Evolutionary conservation across 2,797 vertebrate species (phyloP), one percentile per base, ranked within the genome.

Genomic region (Numenius phaeopus): DNA sequence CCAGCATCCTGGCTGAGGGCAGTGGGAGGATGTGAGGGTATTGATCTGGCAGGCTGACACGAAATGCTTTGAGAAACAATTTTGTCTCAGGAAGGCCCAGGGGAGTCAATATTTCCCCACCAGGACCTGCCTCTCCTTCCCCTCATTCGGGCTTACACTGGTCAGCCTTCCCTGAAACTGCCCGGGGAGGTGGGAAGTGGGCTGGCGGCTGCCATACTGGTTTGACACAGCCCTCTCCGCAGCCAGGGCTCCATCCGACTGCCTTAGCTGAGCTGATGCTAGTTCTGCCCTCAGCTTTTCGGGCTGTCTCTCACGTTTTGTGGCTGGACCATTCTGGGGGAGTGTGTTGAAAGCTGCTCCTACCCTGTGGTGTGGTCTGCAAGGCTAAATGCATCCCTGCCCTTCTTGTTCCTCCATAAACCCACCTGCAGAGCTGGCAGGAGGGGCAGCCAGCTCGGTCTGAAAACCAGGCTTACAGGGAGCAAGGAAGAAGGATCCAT

Each of bases 231-330:
- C 57, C 20, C 34, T 64, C 22, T 34, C 47, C 30, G 8, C 50
- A 1, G 1, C 69, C 40, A 10, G 21, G 10, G 13, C 40, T 59
- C 67, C 27, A 2, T 17, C 65, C 0, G 0, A 2, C 73, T 34
- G 50, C 40, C 42, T 34, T 11, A 14, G 52, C 89, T 49, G 58
- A 18, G 52, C 40, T 0, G 3, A 13, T 26, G 29, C 0, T 13
- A 44, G 19, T 22, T 34, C 42, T 50, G 40, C 52, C 37, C 37
- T 26, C 50, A 27, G 17, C 26, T 61, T 47, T 52, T 27, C 29
- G 23, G 64, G 47, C 52, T 9, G 4, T 9, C 21, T 67, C 30
- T 83, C 30, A 59, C 37, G 7, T 47, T 32, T 49, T 21, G 22
- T 23, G 61, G 9, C 54, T 58, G 62, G 57, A 80, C 13, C 34